Percentiles rank a stretch among this genome's conserved stretches.
Evolutionary conservation across 2,797 vertebrate genomes (phyloP).

Genomic region (Semaprochilodus insignis): DNA sequence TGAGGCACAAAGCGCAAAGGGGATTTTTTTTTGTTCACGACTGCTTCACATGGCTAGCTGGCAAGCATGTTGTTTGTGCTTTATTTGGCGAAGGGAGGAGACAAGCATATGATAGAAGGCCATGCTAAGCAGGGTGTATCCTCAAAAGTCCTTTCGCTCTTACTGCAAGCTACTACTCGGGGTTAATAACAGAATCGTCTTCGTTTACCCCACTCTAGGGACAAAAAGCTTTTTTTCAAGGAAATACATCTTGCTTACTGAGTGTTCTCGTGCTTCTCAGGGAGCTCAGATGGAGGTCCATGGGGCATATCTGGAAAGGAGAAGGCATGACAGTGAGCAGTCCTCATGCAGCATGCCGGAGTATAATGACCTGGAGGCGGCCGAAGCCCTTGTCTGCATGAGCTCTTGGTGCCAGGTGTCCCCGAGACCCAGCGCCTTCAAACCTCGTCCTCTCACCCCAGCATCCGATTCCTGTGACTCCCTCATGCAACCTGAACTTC

Average conservation of each 20-base stretch:
- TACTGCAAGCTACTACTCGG: slow-evolving; percentile 13
- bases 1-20: slow-evolving; percentile 65
- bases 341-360: slow-evolving; percentile 83
- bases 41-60: slow-evolving; percentile 79
- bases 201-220: not conserved
- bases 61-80: slow-evolving; percentile 72
- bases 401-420: slow-evolving; percentile 92
- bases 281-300: slow-evolving; percentile 83
- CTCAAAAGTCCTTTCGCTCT: slow-evolving; percentile 58
- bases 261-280: slow-evolving; percentile 69
- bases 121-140: slow-evolving; percentile 71
- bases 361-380: slow-evolving; percentile 95
- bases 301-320: slow-evolving; percentile 83
- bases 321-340: slow-evolving; percentile 87
- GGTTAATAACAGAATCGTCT: slow-evolving; percentile 20
- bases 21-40: slow-evolving; percentile 60
- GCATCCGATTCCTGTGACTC: slow-evolving; percentile 94
- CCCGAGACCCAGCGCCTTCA: slow-evolving; percentile 75
- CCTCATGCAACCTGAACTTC: slow-evolving; percentile 76
- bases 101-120: slow-evolving; percentile 66
- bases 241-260: not conserved
- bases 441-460: slow-evolving; percentile 92
- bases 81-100: slow-evolving; percentile 81
- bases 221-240: not conserved
- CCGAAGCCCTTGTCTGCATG: slow-evolving; percentile 95